Base-by-base conservation (phyloP, 2,888 invertebrate species). In the Pterostichus niger region DNA sequence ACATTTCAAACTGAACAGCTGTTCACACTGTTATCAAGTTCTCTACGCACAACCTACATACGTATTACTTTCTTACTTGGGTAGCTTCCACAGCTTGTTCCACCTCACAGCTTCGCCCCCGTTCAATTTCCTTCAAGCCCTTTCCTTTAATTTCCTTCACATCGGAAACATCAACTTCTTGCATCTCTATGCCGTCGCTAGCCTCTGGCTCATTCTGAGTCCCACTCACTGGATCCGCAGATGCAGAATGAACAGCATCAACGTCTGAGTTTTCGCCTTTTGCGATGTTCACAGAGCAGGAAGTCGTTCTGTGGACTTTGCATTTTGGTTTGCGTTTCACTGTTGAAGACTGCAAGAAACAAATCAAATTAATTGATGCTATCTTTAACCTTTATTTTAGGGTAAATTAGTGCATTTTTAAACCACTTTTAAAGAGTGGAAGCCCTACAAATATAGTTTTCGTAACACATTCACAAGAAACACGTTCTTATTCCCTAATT, bases 261-360 rank as follows among this genome's bases (percentile, higher is more conserved):
- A 13, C 2, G 13, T 40, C 82, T 54, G 75, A 82, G 73, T 46
- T 75, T 75, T 40, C 75, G 73, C 24, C 40, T 82, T 49, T 82
- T 82, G 35, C 82, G 82, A 75, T 82, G 82, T 46, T 75, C 44
- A 11, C 56, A 4, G 64, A 33, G 52, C 80, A 68, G 49, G 80
- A n/a, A 93, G 94, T 89, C 92, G 93, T 88, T 84, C 89, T 88
- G 84, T 89, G 89, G 83, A 89, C 86, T 84, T 87, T 87, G 83
- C 83, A 84, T 83, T 85, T 83, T 52, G 85, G 82, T 59, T 84
- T 84, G 35, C 83, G 84, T 68, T 82, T 79, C 84, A 81, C 83
- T 61, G 84, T 77, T 52, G 82, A 56, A 24, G 81, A 75, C 77
- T 82, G 31, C n/a, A 54, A 81, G 10, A 68, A 76, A 15, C n/a